phyloP scores from a whole-genome alignment of 2,888 invertebrate species.

The Acanthoscelides obtectus region DNA sequence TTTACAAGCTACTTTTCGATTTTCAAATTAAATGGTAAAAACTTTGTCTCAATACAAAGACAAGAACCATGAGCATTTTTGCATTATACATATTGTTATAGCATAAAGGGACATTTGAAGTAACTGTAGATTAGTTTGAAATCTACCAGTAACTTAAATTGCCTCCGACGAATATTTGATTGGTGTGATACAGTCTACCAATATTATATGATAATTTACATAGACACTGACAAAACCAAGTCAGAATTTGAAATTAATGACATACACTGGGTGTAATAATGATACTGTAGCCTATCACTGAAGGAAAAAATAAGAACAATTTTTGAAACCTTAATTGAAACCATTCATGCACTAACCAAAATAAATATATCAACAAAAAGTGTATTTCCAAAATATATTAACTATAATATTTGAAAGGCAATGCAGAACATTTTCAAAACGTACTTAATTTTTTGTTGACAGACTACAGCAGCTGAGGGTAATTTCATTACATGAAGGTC shows the following conservation, averaged over 20 bases:
- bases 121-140: background rate
- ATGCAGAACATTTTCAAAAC: too few relatives aligned
- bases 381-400: too few relatives aligned
- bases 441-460: background rate
- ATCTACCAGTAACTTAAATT: background rate
- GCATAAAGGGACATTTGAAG: background rate
- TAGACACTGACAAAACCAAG: background rate
- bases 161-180: background rate
- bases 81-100: conserved; percentile 33
- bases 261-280: background rate
- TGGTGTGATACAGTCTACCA: background rate
- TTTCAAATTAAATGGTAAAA: conserved; percentile 22
- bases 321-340: too few relatives aligned
- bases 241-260: background rate
- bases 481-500: background rate
- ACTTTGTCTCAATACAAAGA: background rate
- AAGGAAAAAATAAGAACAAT: background rate
- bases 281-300: background rate
- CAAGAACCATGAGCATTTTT: conserved; percentile 40
- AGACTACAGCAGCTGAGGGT: background rate
- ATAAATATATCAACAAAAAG: too few relatives aligned
- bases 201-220: background rate
- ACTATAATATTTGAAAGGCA: too few relatives aligned
- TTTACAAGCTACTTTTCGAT: conserved; percentile 59
- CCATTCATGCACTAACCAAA: too few relatives aligned